Evolutionary conservation across 2,888 invertebrate species (phyloP), one percentile per base, ranked within the genome.

Genomic region (Cybosia mesomella): DNA sequence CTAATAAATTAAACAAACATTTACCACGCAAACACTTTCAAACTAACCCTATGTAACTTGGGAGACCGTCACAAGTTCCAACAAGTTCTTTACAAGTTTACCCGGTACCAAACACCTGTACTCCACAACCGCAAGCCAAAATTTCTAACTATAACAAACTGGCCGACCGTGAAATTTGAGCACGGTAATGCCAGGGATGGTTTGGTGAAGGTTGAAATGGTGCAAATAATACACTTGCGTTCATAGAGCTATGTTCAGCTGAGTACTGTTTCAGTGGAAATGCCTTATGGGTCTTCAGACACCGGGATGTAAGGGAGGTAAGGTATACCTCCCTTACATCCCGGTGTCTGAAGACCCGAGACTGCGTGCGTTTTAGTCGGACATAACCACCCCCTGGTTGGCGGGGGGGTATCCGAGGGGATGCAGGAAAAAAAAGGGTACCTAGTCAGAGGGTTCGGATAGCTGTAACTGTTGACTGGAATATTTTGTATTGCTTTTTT

Each of bases 81-180:
- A 58, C 53, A 79, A 74, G 66, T 72, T 67, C 73, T 68, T 73
- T 59, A 58, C 55, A 77, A 76, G 69, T 79, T 79, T 13, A 36
- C 58, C 66, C 60, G 64, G 39, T 58, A 67, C 62, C 59, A 49
- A 79, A 74, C 79, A 79, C 79, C 73, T 79, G 77, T 74, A 67
- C 71, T 68, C 69, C 58, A 66, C n/a, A 57, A 74, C 74, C 71
- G 63, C 67, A 74, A 74, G 70, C 69, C 53, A 11, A 61, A 70
- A 75, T 68, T 73, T 59, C 63, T 34, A 79, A 74, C 73, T 72
- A 64, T 65, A 74, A 64, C 68, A 64, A 70, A 68, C 66, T 49
- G 21, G 58, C 66, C 66, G 32, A 66, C 64, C 59, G 57, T 71
- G 66, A 66, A 70, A 75, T 73, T 75, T 71, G 66, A 70, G 69